Conservation (phyloP, 2,888 invertebrate species). For the Tineola bisselliella region DNA sequence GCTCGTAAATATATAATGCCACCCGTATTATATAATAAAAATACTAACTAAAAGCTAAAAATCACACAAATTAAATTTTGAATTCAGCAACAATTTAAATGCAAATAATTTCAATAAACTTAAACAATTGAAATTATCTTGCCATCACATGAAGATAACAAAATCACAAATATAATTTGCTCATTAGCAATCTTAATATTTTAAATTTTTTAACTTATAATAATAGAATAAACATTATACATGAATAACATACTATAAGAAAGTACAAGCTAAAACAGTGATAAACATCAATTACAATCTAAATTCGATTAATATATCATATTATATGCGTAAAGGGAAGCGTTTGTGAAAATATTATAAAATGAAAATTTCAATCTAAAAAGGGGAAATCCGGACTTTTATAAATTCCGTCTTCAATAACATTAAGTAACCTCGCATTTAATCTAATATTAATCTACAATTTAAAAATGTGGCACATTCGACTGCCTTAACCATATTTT, state of each 20-base stretch:
- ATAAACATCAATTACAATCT: background rate
- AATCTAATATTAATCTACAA: background rate
- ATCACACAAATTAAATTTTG: background rate
- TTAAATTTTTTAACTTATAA: background rate
- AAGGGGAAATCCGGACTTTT: background rate
- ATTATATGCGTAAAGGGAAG: background rate
- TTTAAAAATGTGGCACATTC: constrained; percentile 4
- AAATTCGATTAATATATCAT: background rate
- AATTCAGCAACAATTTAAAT: background rate
- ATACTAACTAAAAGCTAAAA: background rate
- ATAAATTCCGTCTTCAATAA: background rate
- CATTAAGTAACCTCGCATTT: background rate
- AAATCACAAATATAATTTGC: background rate
- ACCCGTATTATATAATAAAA: background rate
- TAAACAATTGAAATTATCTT: background rate
- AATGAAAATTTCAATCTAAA: background rate
- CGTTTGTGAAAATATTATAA: background rate
- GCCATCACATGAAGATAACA: background rate
- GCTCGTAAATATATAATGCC: background rate
- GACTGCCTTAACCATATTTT: background rate
- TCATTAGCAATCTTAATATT: background rate
- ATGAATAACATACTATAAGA: background rate
- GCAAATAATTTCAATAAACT: background rate
- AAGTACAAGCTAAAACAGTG: background rate
- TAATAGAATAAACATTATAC: background rate